phyloP scores from a whole-genome alignment of 2,113 vertebrate genomes.

The Caranx melampygus region DNA sequence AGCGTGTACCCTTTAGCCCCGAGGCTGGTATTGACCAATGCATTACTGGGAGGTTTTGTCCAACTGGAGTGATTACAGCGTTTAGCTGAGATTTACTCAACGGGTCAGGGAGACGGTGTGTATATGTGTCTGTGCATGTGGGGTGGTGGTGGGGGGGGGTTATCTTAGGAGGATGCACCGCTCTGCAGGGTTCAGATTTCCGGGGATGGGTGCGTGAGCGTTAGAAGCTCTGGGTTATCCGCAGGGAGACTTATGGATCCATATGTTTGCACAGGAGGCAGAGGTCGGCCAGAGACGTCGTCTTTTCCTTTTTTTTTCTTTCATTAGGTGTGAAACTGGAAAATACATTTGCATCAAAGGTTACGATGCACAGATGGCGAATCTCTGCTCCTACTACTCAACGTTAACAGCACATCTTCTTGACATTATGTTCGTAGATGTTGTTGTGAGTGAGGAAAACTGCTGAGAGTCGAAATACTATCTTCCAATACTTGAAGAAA shows the following conservation, averaged over 20 bases:
- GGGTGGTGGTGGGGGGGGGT: background rate
- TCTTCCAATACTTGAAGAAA: too few species aligned
- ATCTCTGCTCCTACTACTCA: background rate
- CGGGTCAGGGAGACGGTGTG: slow-evolving; percentile 19
- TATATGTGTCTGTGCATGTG: too few species aligned
- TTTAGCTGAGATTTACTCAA: slow-evolving; percentile 67
- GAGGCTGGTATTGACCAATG: slow-evolving; percentile 69
- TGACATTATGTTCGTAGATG: background rate
- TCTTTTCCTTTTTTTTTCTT: background rate
- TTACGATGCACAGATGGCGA: slow-evolving; percentile 41
- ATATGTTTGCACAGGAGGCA: slow-evolving; percentile 8
- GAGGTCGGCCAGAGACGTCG: background rate
- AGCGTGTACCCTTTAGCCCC: slow-evolving; percentile 55
- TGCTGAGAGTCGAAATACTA: too few species aligned
- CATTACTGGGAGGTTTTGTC: slow-evolving; percentile 66
- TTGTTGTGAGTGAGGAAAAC: too few species aligned
- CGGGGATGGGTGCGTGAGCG: slow-evolving; percentile 16
- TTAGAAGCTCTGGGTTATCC: slow-evolving; percentile 48
- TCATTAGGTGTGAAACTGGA: slow-evolving; percentile 16
- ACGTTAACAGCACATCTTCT: background rate
- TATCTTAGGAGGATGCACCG: slow-evolving; percentile 52
- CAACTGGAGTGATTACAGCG: slow-evolving; percentile 70
- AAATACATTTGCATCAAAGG: slow-evolving; percentile 51
- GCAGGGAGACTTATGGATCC: slow-evolving; percentile 43
- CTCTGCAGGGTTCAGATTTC: slow-evolving; percentile 50